Conservation (phyloP, 2,888 invertebrate genomes). For the Odontothrips loti region DNA sequence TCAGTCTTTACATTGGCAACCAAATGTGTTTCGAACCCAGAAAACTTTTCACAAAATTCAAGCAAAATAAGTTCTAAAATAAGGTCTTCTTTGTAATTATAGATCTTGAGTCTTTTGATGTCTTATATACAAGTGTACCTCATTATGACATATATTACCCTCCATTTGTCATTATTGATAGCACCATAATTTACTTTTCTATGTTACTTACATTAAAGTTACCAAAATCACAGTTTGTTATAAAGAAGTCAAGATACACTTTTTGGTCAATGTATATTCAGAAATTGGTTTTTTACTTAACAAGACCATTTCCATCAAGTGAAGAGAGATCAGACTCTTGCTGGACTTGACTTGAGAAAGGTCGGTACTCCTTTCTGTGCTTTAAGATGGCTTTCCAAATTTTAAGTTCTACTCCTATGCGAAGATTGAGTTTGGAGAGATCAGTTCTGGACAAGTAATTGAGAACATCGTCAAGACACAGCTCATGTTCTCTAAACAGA, state of each 20-base stretch:
- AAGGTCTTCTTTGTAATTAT: not conserved
- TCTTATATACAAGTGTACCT: not conserved
- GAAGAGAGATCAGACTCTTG: not conserved
- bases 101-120: not conserved
- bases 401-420: conserved; percentile 76
- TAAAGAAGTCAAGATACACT: not conserved
- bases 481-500: conserved; percentile 67
- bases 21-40: too few species aligned
- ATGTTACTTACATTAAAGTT: not conserved
- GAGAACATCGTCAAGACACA: conserved; percentile 73
- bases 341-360: not conserved
- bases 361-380: conserved; percentile 48
- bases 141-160: not conserved
- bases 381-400: conserved; percentile 78
- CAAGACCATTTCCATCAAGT: not conserved
- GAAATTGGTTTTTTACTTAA: not conserved
- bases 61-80: too few species aligned
- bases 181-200: not conserved
- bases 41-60: too few species aligned
- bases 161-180: not conserved
- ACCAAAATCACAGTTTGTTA: conserved; percentile 18
- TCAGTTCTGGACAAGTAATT: conserved; percentile 77
- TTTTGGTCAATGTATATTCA: not conserved
- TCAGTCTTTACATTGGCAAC: too few species aligned
- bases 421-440: conserved; percentile 65